Evolutionary conservation across 1,140 invertebrate genomes (phyloP).

Genomic region (Drosophila pachea): DNA sequence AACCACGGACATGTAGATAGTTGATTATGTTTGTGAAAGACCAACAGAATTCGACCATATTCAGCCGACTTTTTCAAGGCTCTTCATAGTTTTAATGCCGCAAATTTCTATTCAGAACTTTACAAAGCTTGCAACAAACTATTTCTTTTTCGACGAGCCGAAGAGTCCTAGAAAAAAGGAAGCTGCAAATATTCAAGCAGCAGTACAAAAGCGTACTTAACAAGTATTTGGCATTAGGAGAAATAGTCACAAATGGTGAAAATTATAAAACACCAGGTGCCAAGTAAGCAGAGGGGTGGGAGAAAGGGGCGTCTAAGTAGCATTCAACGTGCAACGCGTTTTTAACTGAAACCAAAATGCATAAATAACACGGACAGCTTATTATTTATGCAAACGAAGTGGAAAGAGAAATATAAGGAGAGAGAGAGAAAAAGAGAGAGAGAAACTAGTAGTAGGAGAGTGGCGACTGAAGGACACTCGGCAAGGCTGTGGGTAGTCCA

Average conservation of each 20-base stretch:
- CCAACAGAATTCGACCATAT: too few relatives aligned
- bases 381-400: too few relatives aligned
- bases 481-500: background rate
- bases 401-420: background rate
- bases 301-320: background rate
- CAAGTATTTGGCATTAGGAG: conserved; percentile 24
- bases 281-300: conserved; percentile 15
- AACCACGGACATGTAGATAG: too few relatives aligned
- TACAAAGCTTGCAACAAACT: too few relatives aligned
- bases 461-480: conserved; percentile 18
- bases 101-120: too few relatives aligned
- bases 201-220: conserved; percentile 30
- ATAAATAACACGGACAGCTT: conserved; percentile 49
- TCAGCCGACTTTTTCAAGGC: too few relatives aligned
- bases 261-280: conserved; percentile 59
- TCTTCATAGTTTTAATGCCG: too few relatives aligned
- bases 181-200: background rate
- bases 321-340: conserved; percentile 35
- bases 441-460: background rate
- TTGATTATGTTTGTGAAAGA: too few relatives aligned
- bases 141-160: too few relatives aligned
- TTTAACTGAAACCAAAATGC: conserved; percentile 66
- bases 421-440: background rate
- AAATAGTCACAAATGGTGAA: conserved; percentile 28
- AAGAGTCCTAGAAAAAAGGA: background rate